These are phyloP conservation scores for Cerceris ruficornis DNA, from an alignment of 2,888 invertebrate species.

Conservation along the genomic window DNA sequence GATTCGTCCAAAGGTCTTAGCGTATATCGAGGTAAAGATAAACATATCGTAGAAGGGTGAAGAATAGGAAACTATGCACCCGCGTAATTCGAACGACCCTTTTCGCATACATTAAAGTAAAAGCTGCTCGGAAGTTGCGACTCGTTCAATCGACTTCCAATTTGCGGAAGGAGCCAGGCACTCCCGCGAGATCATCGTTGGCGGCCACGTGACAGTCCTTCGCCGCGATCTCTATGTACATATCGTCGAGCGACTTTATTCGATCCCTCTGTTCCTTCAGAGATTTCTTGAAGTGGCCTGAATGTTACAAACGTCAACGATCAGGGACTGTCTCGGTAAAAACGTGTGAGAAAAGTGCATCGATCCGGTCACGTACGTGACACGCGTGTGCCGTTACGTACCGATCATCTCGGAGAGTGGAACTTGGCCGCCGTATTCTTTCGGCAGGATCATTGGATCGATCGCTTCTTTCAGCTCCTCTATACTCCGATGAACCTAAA, in stretches of 20 bases:
- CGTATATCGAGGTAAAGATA: neutral
- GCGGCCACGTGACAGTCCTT: slow-evolving; percentile 84
- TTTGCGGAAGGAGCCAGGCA: slow-evolving; percentile 92
- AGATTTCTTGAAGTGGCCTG: slow-evolving; percentile 84
- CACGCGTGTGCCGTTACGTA: slow-evolving; percentile 63
- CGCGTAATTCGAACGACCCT: no score
- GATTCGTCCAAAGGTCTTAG: neutral
- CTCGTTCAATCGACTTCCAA: slow-evolving; percentile 88
- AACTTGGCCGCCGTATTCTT: slow-evolving; percentile 94
- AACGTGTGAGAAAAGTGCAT: no score
- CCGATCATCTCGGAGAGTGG: slow-evolving; percentile 92
- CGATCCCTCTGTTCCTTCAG: slow-evolving; percentile 86
- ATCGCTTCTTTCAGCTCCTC: slow-evolving; percentile 89
- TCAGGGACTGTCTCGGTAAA: no score
- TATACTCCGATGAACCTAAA: slow-evolving; percentile 88
- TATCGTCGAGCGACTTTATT: slow-evolving; percentile 88
- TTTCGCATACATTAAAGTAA: neutral
- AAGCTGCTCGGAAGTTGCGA: neutral
- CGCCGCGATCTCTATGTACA: slow-evolving; percentile 87
- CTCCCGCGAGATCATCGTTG: slow-evolving; percentile 87
- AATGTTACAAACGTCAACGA: slow-evolving; percentile 1
- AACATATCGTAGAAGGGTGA: neutral
- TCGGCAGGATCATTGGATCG: slow-evolving; percentile 89
- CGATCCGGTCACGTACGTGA: no score
- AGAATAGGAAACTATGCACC: neutral